Evolutionary conservation across 2,113 vertebrate genomes (phyloP).

Genomic region (Phylloscopus whistleri): DNA sequence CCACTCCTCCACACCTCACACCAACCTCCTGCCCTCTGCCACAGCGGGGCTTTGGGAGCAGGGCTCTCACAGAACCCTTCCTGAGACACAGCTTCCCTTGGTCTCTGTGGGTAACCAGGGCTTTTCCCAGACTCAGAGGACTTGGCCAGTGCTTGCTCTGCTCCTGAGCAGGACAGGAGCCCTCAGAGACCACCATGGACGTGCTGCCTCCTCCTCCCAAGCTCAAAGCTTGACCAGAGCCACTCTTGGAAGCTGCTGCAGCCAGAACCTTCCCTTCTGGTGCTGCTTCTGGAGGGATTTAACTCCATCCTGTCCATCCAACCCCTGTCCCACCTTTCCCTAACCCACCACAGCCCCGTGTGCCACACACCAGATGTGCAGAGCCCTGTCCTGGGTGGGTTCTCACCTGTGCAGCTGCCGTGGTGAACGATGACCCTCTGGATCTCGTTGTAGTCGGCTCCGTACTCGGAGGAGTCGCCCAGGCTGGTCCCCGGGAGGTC

Average conservation of each 20-base stretch:
- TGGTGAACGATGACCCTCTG: conserved; percentile 68
- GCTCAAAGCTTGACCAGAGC: background rate
- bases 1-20: background rate
- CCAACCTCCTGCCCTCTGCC: background rate
- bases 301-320: background rate
- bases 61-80: background rate
- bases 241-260: background rate
- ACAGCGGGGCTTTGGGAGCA: accelerated
- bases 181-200: accelerated
- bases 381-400: accelerated
- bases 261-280: background rate
- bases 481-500: conserved; percentile 46
- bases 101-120: accelerated
- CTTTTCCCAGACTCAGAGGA: background rate
- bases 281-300: background rate
- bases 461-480: conserved; percentile 7
- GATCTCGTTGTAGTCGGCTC: conserved; percentile 46
- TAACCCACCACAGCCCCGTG: background rate
- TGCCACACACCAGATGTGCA: accelerated
- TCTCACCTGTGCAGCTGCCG: conserved; percentile 49
- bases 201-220: background rate
- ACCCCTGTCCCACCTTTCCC: background rate
- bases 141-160: accelerated
- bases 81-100: background rate
- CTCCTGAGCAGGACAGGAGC: background rate